Percentiles rank a stretch among this genome's conserved stretches.
Evolutionary conservation across 2,797 vertebrate genomes (phyloP).

Genomic region (Neoniphon sammara): DNA sequence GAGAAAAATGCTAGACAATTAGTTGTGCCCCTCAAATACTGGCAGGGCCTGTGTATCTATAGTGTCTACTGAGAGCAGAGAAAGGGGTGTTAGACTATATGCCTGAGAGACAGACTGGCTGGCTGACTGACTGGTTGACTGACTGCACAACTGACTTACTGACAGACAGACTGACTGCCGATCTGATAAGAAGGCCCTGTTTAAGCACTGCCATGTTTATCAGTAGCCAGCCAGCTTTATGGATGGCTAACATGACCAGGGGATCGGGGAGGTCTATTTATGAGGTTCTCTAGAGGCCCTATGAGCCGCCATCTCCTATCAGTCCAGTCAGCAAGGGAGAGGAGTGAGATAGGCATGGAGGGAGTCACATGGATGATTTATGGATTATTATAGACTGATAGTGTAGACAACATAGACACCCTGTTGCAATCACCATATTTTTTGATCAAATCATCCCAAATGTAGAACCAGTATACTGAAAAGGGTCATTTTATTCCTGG

Average conservation of each 20-base stretch:
- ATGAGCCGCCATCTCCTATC: conserved; percentile 60
- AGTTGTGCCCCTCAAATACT: too few relatives aligned
- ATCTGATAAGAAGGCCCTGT: conserved; percentile 71
- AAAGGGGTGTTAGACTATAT: background rate
- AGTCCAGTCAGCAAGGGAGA: conserved; percentile 44
- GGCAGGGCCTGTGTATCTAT: too few relatives aligned
- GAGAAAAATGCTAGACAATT: background rate
- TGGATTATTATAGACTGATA: conserved; percentile 34
- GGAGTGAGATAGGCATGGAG: conserved; percentile 52
- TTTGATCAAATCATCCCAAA: conserved; percentile 24
- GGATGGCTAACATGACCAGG: conserved; percentile 63
- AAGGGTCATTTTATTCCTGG: background rate
- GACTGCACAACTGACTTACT: conserved; percentile 13
- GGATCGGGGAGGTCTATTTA: conserved; percentile 57
- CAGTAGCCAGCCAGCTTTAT: conserved; percentile 71
- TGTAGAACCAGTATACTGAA: background rate
- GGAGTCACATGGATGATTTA: conserved; percentile 59
- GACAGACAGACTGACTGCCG: conserved; percentile 53
- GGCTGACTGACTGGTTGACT: conserved; percentile 24
- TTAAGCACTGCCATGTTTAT: conserved; percentile 67
- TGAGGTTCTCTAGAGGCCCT: conserved; percentile 46
- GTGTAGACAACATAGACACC: conserved; percentile 36
- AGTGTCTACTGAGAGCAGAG: too few relatives aligned
- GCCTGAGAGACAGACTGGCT: conserved; percentile 47
- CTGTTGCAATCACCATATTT: background rate